Base-by-base conservation (phyloP, 2,888 invertebrate genomes). In the Tachina grossa region DNA sequence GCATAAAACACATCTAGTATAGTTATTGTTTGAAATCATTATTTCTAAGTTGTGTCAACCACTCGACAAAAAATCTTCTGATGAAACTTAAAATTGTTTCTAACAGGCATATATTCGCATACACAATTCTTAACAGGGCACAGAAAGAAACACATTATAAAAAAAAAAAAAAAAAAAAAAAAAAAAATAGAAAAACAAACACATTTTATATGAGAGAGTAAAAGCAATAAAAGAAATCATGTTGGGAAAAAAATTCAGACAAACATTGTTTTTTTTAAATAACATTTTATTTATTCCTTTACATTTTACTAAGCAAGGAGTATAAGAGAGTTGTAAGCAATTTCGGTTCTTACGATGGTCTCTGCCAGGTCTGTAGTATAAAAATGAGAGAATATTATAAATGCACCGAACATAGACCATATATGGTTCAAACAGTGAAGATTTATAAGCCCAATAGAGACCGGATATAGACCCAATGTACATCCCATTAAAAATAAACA, bases 21-120 rank as follows among this genome's bases (percentile, higher is more conserved):
- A 39, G 82, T 78, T 82, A 75, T 82, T 83, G 75, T 83, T 85
- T 85, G 79, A 79, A 83, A 76, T 83, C 79, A 83, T 85, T 85
- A 85, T 85, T 83, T 83, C 66, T 85, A 83, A 83, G 79, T 83
- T 83, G 83, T 78, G 82, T 85, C 82, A 82, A 82, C 82, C 57
- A 65, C 78, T 81, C 82, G 81, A 82, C 81, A 85, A 69, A 55
- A 45, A 69, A 82, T 63, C 77, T 78, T 78, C 53, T 83, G 59
- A 66, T 65, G 53, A 63, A 78, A 81, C 65, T 82, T 63, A 14
- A 75, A 75, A 82, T 78, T 85, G 49, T 84, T 74, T 65, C 80
- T 43, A 75, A 53, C 53, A 75, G 31, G 31, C 76, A 51, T 22
- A 63, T 41, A 71, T 22, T 43, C 51, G 16, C 31, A 13, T 43